Base-by-base conservation (phyloP, 2,113 vertebrate genomes). In the Marmota monax region DNA sequence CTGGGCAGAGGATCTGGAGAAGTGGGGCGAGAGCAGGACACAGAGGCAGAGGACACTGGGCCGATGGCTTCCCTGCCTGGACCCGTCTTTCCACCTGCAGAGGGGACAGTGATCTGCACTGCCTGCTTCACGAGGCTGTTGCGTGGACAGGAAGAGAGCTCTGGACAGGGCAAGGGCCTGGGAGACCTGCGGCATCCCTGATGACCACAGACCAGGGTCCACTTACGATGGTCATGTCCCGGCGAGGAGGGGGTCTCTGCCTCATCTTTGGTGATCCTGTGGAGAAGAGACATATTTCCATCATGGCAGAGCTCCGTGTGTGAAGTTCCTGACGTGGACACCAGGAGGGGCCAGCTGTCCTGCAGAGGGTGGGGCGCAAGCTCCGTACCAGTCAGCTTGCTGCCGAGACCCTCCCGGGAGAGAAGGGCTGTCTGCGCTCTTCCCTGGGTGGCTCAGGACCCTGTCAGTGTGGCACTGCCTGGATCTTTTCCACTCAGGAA, bases 141-240 rank as follows among this genome's bases (percentile, higher is more conserved):
- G 48, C 34, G 37, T 72, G 70, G 39, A 39, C 23, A 78, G 88
- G 88, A 14, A 93, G 90, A 14, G 20, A 29, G 27, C 61, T 61
- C 25, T 27, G 58, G 70, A 25, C 61, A 90, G 53, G 12, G 17
- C 0, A 1, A 16, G 53, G 78, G n/a, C 4, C 2, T 17, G 12
- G 37, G 37, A 13, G 39, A 63, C 34, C 48, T 9, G 6, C 16
- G 77, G 23, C 14, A 56, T 25, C 11, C 25, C 61, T 51, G 32
- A 10, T 1, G 27, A 56, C n/a, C 27, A 23, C 34, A 56, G 84
- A 51, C 23, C 12, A 65, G 48, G 8, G 32, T 73, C 32, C 70
- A 99, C 99, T 99, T 99, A 99, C 99, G 92, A 99, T 99, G 96
- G 99, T 99, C 92, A 99, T 99, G 97, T 99, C 99, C 97, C 99